Evolutionary conservation across 2,797 vertebrate genomes (phyloP).

Genomic region (Ibycter americanus): DNA sequence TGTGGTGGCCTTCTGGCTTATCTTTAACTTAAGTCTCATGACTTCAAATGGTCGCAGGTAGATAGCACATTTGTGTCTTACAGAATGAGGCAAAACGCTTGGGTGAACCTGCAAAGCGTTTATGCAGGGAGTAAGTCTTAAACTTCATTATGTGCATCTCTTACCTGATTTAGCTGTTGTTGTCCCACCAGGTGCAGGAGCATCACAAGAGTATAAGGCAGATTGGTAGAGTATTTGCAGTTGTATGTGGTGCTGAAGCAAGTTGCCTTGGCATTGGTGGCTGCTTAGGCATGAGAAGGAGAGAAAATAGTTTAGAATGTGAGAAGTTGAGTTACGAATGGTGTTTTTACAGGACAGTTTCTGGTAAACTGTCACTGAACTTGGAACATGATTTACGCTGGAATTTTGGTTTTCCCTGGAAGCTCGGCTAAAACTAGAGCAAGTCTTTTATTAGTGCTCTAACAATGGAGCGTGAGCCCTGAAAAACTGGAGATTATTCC

Average conservation of each 20-base stretch:
- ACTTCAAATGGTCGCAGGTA: background rate
- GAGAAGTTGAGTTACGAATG: background rate
- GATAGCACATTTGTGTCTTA: background rate
- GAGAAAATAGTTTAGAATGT: background rate
- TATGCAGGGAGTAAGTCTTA: background rate
- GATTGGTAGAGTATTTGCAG: background rate
- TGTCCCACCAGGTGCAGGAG: background rate
- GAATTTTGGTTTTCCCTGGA: background rate
- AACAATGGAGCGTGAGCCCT: background rate
- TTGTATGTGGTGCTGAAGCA: background rate
- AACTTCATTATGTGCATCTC: background rate
- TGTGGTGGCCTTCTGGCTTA: background rate
- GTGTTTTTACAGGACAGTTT: background rate
- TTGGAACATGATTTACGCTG: fast-evolving
- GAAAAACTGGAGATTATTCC: background rate
- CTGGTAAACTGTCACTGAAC: background rate
- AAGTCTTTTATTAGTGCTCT: background rate
- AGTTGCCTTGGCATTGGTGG: background rate
- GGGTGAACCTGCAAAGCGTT: background rate
- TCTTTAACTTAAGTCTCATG: background rate
- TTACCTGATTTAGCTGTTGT: background rate
- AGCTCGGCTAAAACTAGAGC: background rate
- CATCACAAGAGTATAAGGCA: background rate
- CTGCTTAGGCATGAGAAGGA: background rate
- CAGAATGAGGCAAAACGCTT: background rate